A percentile compares a stretch with the other conserved stretches of the same genome.
Conservation (phyloP, 1,140 invertebrate species). For the Cephus cinctus region DNA sequence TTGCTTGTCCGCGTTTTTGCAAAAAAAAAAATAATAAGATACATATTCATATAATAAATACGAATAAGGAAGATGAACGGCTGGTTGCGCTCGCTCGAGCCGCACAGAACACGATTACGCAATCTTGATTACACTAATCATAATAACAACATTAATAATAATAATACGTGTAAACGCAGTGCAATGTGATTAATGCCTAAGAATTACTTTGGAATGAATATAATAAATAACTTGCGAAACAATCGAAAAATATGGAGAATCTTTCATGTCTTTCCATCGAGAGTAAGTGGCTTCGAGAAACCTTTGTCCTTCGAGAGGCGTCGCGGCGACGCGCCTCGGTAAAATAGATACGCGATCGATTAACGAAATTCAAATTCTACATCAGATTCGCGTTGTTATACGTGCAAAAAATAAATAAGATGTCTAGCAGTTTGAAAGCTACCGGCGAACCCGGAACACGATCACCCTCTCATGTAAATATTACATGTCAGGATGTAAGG, state of each 20-base stretch:
- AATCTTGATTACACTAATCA: conserved; percentile 1
- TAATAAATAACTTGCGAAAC: conserved; percentile 7
- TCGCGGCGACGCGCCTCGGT: not conserved
- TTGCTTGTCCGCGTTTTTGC: no score
- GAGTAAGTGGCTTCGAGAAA: not conserved
- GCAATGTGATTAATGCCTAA: no score
- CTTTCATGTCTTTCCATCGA: not conserved
- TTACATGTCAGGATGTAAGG: no score
- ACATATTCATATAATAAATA: not conserved
- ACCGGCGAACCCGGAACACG: no score
- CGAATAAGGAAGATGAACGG: not conserved
- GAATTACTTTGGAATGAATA: conserved; percentile 10
- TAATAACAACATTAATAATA: not conserved
- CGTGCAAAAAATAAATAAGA: no score
- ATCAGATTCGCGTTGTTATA: no score
- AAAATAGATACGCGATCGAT: no score
- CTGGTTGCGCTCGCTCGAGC: not conserved
- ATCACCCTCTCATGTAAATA: no score
- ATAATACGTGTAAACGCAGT: no score
- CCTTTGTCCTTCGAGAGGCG: no score
- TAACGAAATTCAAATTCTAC: no score
- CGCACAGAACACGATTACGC: not conserved
- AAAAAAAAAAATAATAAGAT: not conserved
- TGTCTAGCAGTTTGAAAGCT: no score
- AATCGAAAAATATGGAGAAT: conserved; percentile 10